Percentiles rank a stretch among this genome's conserved stretches.
Conservation (phyloP, 2,797 vertebrate genomes). For the Amblyopsis hoosieri region DNA sequence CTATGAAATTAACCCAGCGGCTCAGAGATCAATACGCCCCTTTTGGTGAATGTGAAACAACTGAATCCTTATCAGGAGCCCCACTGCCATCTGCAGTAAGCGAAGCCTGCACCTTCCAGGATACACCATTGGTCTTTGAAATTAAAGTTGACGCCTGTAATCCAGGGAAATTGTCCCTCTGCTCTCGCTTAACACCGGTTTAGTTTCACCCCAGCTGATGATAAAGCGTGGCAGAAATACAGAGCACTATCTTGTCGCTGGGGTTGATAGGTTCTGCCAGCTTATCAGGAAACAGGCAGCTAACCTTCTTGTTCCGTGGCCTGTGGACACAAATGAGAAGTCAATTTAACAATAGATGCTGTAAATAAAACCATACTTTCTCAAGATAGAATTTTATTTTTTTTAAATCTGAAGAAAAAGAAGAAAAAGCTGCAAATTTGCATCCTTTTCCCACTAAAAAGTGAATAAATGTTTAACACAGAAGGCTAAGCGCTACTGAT, state of each 20-base stretch:
- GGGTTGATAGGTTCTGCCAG: slow-evolving; percentile 81
- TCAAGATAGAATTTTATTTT: neutral
- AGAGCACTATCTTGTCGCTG: slow-evolving; percentile 77
- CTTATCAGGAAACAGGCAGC: slow-evolving; percentile 81
- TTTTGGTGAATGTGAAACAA: slow-evolving; percentile 65
- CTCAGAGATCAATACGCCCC: slow-evolving; percentile 76
- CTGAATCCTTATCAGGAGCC: slow-evolving; percentile 69
- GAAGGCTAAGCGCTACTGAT: slow-evolving; percentile 74
- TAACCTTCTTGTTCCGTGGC: slow-evolving; percentile 78
- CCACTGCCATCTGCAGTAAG: slow-evolving; percentile 79
- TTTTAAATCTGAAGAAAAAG: slow-evolving; percentile 41
- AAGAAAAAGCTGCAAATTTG: slow-evolving; percentile 25
- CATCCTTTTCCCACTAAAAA: slow-evolving; percentile 52
- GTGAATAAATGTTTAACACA: slow-evolving; percentile 64
- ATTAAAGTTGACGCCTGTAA: slow-evolving; percentile 85
- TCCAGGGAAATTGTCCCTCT: slow-evolving; percentile 82
- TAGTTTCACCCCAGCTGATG: slow-evolving; percentile 84
- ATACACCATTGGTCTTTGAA: slow-evolving; percentile 87
- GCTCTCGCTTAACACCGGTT: slow-evolving; percentile 80
- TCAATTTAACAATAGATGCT: slow-evolving; percentile 81
- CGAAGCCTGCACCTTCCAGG: slow-evolving; percentile 79
- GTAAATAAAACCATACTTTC: slow-evolving; percentile 77
- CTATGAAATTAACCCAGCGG: slow-evolving; percentile 73
- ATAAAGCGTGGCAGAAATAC: slow-evolving; percentile 85
- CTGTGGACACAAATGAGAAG: slow-evolving; percentile 76